These are phyloP conservation scores for Beaufortia kweichowensis DNA, from an alignment of 2,113 vertebrate genomes.

Conservation along the genomic window DNA sequence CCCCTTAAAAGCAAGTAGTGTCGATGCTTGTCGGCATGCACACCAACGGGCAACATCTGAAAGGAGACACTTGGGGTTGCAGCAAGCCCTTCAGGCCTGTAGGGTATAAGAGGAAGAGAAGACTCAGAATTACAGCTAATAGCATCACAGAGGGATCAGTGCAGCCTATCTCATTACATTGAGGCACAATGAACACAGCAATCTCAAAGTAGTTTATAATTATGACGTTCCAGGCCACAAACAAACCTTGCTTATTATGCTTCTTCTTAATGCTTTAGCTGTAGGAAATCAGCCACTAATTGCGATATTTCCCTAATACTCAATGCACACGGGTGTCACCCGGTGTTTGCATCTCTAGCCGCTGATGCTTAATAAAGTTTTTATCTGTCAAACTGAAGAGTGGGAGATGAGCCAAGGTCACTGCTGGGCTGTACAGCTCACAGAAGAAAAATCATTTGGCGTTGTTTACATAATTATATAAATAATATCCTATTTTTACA, in stretches of 20 bases:
- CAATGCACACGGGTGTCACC: constrained; percentile 56
- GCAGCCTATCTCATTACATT: constrained; percentile 70
- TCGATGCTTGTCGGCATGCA: background rate
- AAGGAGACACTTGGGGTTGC: constrained; percentile 69
- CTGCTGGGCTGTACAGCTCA: constrained; percentile 50
- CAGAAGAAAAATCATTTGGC: constrained; percentile 47
- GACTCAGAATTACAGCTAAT: constrained; percentile 66
- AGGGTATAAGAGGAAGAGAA: constrained; percentile 63
- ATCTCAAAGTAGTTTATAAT: constrained; percentile 71
- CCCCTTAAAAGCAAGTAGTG: constrained; percentile 47
- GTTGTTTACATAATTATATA: constrained; percentile 71
- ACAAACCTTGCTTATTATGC: constrained; percentile 69
- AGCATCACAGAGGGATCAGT: constrained; percentile 71
- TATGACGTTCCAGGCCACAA: constrained; percentile 67
- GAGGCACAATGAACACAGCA: constrained; percentile 62
- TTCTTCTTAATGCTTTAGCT: constrained; percentile 55
- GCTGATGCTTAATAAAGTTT: constrained; percentile 70
- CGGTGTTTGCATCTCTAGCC: constrained; percentile 61
- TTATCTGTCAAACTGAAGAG: constrained; percentile 63
- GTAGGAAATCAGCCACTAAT: constrained; percentile 65
- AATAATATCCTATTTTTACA: constrained; percentile 65
- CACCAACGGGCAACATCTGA: constrained; percentile 61
- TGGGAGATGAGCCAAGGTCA: constrained; percentile 67
- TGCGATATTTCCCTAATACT: constrained; percentile 67
- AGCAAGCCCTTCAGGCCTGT: constrained; percentile 63